Base-by-base conservation (phyloP, 2,797 vertebrate genomes). In the Myotis vivesi region DNA sequence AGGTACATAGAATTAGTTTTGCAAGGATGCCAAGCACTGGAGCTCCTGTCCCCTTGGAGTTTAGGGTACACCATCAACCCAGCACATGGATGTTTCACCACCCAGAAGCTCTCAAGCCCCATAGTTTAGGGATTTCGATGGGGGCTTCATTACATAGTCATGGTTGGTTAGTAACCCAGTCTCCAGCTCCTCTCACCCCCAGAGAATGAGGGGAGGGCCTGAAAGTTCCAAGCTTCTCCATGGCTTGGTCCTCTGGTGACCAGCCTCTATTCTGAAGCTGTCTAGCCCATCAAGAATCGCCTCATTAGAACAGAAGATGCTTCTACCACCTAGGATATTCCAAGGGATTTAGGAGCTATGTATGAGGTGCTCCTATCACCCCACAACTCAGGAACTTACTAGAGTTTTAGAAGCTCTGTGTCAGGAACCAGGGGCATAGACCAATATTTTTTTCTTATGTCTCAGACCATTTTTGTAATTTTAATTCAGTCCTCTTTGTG, bases 401-500 rank as follows among this genome's bases (percentile, higher is more conserved):
- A 64, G 8, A 12, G 16, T 72, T 80, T 81, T 53, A 87, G 46
- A 33, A 71, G 8, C n/a, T 81, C 13, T 77, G 11, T 80, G 64
- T 87, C 41, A 62, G 59, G 46, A 77, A 66, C 46, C 46, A 53
- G 25, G 11, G 79, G 22, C 25, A 76, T 23, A 77, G 13, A 73
- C 25, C 23, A 30, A 72, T 62, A 46, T 71, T 36, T 41, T 71
- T 68, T 84, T 77, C 38, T 77, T 71, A 84, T 44, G 53, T 53
- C 64, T 36, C 22, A 77, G 92, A 36, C 4, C 13, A 71, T 91
- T 91, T 96, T 96, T 55, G 79, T 25, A 85, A 75, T 69, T 95
- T 96, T 77, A 94, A 64, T 76, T 84, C 82, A 87, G 25, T 87
- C 33, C 5, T 72, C 28, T 91, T 76, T 77, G 38, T 97, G 71